Conservation (phyloP, 1,140 invertebrate species). For the Drosophila tani region DNA sequence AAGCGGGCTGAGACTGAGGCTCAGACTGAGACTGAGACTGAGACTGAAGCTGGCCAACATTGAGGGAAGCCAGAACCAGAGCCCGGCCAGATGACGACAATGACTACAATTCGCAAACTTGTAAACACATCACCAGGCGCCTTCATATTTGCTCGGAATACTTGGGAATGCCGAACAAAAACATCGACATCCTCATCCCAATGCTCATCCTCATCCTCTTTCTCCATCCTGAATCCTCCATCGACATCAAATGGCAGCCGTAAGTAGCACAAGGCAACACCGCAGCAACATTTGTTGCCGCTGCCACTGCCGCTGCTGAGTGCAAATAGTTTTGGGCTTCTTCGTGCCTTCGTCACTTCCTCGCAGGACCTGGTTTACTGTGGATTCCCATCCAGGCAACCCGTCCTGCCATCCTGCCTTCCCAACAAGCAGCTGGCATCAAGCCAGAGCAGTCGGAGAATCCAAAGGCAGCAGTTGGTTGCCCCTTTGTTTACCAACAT, state of each 20-base stretch:
- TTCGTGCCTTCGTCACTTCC: slow-evolving; percentile 42
- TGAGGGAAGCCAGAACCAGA: slow-evolving; percentile 26
- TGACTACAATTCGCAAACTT: slow-evolving; percentile 77
- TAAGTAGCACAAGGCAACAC: slow-evolving; percentile 61
- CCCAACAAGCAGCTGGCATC: slow-evolving; percentile 60
- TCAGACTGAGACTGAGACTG: slow-evolving; percentile 14
- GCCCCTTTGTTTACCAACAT: slow-evolving; percentile 64
- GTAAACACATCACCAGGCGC: slow-evolving; percentile 74
- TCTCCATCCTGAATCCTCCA: slow-evolving; percentile 10
- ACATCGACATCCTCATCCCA: slow-evolving; percentile 27
- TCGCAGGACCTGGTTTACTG: slow-evolving; percentile 40
- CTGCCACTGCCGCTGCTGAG: slow-evolving; percentile 41
- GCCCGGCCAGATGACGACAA: slow-evolving; percentile 64
- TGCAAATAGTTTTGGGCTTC: slow-evolving; percentile 76
- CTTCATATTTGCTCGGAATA: slow-evolving; percentile 61
- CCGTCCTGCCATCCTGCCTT: not conserved
- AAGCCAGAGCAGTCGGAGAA: slow-evolving; percentile 53
- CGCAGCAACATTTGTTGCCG: slow-evolving; percentile 54
- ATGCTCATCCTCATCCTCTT: not conserved
- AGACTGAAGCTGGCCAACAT: slow-evolving; percentile 58
- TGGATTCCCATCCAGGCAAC: slow-evolving; percentile 10
- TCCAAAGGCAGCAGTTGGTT: slow-evolving; percentile 21
- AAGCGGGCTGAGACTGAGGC: slow-evolving; percentile 59
- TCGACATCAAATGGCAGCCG: slow-evolving; percentile 49
- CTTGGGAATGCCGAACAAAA: slow-evolving; percentile 42